Base-by-base conservation (phyloP, 2,888 invertebrate genomes). In the Apamea epomidion region DNA sequence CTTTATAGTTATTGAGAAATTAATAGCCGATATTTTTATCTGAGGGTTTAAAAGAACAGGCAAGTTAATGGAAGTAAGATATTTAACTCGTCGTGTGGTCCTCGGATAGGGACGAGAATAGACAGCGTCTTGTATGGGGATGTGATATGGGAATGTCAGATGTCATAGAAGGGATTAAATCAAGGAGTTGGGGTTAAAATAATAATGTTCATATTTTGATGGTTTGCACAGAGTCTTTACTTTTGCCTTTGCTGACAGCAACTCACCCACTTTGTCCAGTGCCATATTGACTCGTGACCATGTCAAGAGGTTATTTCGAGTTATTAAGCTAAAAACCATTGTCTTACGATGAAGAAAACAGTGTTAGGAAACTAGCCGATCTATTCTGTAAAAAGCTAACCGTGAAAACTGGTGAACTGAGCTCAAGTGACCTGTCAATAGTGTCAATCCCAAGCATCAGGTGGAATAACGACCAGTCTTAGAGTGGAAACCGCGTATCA, bases 1-100 rank as follows among this genome's bases (percentile, higher is more conserved):
- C 54, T 82, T 65, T 75, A 74, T 45, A 42, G 78, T 74, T 76
- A 78, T 81, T 64, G 78, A 84, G 69, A 78, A 74, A 82, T 78
- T 67, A 64, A 74, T 25, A 32, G 32, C 18, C 58, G n/a, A n/a
- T 75, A 73, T 74, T 86, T 84, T 84, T 78, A 83, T 75, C 68
- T 64, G 21, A 37, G 16, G 37, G 58, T 37, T 64, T 71, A 64
- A 64, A 37, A 74, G 54, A 54, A 42, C 6, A 37, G 18, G 32
- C 2, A 25, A 29, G n/a, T 18, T 74, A 78, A 71, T 84, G 73
- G 78, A 85, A 48, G 14, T 1, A 48, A 65, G 77, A 65, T 74
- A 70, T 74, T 29, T 72, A 81, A 60, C 25, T 69, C 25, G 29
- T n/a, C 21, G 85, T 76, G 81, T 60, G 64, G 71, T 72, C 42